Percentiles rank a stretch among this genome's conserved stretches.
Conservation (phyloP, 37 sponge, comb jelly and placozoan genomes). For the Theonella swinhoei region DNA sequence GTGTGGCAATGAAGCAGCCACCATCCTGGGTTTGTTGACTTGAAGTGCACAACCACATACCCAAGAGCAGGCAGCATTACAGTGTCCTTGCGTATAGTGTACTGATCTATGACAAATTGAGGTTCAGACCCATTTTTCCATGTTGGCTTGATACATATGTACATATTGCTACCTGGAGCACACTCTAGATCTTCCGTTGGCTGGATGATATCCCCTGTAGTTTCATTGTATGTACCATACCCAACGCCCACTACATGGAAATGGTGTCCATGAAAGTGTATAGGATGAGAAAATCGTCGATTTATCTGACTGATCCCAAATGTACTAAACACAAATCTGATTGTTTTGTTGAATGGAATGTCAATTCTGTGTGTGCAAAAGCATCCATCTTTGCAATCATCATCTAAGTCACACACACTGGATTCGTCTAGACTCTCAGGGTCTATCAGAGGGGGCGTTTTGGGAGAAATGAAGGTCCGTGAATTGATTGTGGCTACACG, state of each 20-base stretch:
- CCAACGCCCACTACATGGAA: constrained; percentile 56
- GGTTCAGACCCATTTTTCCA: constrained; percentile 4
- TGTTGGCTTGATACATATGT: background rate
- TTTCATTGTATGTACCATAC: constrained; percentile 43
- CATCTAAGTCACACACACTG: constrained; percentile 8
- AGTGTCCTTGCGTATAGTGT: constrained; percentile 43
- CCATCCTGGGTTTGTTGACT: constrained; percentile 44
- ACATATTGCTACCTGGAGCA: background rate
- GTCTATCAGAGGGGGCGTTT: constrained; percentile 1
- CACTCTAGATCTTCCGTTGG: background rate
- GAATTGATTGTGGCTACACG: constrained; percentile 15
- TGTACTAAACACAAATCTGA: constrained; percentile 1
- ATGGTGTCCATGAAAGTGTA: constrained; percentile 69
- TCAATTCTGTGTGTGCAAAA: background rate
- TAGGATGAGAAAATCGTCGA: constrained; percentile 49
- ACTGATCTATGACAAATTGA: background rate
- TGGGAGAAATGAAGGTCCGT: background rate
- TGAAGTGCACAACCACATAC: constrained; percentile 33
- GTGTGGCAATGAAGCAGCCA: constrained; percentile 68
- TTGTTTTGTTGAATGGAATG: background rate
- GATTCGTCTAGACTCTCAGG: background rate
- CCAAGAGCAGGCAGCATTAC: constrained; percentile 41
- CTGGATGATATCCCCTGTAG: background rate
- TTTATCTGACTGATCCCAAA: background rate
- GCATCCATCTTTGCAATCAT: constrained; percentile 6